Percentiles rank a stretch among this genome's conserved stretches.
phyloP scores from a whole-genome alignment of 1,140 invertebrate species.

The Philopotamus ludificatus region DNA sequence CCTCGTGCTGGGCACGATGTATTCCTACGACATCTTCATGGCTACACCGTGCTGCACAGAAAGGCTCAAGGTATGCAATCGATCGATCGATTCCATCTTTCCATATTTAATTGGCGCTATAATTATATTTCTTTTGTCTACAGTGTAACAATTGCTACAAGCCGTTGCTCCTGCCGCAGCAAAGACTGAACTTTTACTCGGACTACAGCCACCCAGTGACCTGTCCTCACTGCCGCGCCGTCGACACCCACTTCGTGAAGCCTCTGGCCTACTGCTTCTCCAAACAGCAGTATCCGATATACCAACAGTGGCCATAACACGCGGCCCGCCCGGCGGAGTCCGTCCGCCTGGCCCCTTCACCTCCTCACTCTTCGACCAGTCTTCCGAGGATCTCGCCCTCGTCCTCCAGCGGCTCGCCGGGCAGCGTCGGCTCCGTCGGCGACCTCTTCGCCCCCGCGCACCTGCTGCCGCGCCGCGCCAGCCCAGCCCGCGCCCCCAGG shows the following conservation, averaged over 20 bases:
- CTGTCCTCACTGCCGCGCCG: conserved; percentile 85
- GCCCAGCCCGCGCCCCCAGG: conserved; percentile 48
- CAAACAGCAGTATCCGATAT: conserved; percentile 66
- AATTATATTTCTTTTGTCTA: conserved; percentile 45
- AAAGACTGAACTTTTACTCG: conserved; percentile 89
- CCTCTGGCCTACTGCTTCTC: conserved; percentile 78
- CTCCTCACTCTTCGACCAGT: conserved; percentile 47
- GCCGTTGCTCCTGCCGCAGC: conserved; percentile 79
- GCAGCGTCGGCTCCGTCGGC: conserved; percentile 2
- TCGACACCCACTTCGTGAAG: conserved; percentile 94
- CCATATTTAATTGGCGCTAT: neutral
- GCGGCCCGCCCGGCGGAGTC: conserved; percentile 63
- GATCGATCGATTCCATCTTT: neutral
- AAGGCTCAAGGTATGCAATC: conserved; percentile 74
- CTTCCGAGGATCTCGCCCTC: conserved; percentile 30
- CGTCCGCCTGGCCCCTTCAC: conserved; percentile 49
- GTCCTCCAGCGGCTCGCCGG: conserved; percentile 32
- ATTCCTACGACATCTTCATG: conserved; percentile 96
- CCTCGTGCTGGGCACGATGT: conserved; percentile 93
- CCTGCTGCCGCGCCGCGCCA: too few species aligned
- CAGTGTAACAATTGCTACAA: conserved; percentile 90
- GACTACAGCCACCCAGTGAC: conserved; percentile 91
- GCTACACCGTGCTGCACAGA: conserved; percentile 93
- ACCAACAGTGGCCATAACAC: conserved; percentile 83
- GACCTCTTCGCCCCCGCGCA: neutral